phyloP scores from a whole-genome alignment of 1,140 invertebrate genomes.

The Pseudomyrmex flavicornis region DNA sequence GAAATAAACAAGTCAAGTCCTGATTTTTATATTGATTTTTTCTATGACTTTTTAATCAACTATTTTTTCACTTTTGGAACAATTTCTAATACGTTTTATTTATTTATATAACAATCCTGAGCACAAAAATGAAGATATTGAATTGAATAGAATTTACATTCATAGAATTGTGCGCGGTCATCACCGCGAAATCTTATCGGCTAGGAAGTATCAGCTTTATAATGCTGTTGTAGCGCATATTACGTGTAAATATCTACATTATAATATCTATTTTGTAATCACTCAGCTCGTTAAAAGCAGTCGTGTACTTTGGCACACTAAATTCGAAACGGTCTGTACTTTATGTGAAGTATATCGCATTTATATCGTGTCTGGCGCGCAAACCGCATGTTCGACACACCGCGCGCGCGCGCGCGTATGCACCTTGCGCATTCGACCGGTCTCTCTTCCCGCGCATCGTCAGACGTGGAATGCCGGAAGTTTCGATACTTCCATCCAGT shows the following conservation, averaged over 20 bases:
- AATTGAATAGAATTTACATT: not conserved
- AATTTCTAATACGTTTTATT: not conserved
- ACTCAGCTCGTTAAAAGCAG: constrained; percentile 45
- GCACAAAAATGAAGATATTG: not conserved
- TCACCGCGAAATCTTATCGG: not conserved
- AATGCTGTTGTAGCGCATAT: not conserved
- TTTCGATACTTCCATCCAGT: constrained; percentile 76
- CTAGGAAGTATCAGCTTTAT: constrained; percentile 33
- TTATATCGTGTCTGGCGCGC: constrained; percentile 30
- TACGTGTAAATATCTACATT: not conserved
- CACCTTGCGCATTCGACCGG: constrained; percentile 44
- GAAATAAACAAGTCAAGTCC: no score
- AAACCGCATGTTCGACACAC: constrained; percentile 31
- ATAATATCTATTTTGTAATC: constrained; percentile 3
- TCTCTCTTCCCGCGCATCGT: constrained; percentile 11
- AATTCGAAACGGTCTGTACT: constrained; percentile 47
- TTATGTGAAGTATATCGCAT: constrained; percentile 27
- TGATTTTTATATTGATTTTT: no score
- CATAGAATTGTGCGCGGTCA: not conserved
- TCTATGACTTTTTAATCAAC: no score
- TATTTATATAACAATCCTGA: not conserved
- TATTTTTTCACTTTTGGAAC: not conserved
- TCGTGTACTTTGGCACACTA: constrained; percentile 34
- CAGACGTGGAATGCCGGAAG: constrained; percentile 76
- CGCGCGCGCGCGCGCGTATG: constrained; percentile 19